Conservation (phyloP, 1,140 invertebrate genomes). For the Ostrea denselamellosa region DNA sequence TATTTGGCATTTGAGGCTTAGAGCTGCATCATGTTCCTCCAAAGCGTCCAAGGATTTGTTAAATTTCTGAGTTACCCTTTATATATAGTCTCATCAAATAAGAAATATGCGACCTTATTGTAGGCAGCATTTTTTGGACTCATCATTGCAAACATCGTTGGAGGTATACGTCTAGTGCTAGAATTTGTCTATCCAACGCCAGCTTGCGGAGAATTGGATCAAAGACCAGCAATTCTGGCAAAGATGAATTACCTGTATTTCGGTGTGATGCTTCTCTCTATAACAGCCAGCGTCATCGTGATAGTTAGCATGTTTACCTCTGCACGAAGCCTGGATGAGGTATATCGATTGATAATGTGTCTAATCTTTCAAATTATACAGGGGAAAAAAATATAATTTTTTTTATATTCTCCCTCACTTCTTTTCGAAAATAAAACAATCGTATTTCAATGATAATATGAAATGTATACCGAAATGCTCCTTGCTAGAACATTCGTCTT, state of each 20-base stretch:
- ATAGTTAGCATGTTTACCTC: slow-evolving; percentile 72
- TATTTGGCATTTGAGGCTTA: no score
- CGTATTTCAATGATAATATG: no score
- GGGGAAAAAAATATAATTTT: neutral
- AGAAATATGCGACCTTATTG: neutral
- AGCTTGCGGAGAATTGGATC: slow-evolving; percentile 68
- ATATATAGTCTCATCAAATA: no score
- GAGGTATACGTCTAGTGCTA: slow-evolving; percentile 73
- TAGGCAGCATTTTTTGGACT: slow-evolving; percentile 82
- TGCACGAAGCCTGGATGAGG: slow-evolving; percentile 63
- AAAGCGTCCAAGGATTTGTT: no score
- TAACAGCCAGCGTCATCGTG: slow-evolving; percentile 67
- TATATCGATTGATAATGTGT: neutral
- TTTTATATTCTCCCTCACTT: neutral
- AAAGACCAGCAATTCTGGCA: slow-evolving; percentile 62
- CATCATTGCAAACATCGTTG: slow-evolving; percentile 79
- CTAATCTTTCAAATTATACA: neutral
- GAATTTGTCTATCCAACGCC: slow-evolving; percentile 72
- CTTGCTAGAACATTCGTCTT: no score
- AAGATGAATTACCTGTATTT: slow-evolving; percentile 76
- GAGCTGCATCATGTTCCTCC: no score
- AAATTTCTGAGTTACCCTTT: no score
- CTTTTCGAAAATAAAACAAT: no score
- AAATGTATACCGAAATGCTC: no score
- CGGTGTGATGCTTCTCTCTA: slow-evolving; percentile 68